A percentile compares a stretch with the other conserved stretches of the same genome.
These are phyloP conservation scores for Alectoris magna DNA, from an alignment of 2,797 vertebrate genomes.

Conservation along the genomic window DNA sequence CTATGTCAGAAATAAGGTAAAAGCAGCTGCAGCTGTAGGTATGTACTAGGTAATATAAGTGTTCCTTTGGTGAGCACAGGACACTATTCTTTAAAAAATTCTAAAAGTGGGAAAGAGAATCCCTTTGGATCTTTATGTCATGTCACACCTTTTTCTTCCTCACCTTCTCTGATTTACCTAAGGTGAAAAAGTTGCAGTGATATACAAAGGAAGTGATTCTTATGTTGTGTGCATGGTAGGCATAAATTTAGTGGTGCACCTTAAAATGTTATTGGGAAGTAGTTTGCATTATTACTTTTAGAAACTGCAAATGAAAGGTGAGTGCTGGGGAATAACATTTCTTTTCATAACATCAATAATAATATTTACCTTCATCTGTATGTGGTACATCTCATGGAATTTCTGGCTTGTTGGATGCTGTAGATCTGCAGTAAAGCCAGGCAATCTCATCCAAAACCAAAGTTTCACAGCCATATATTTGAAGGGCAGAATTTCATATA, in stretches of 20 bases:
- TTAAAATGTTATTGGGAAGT: neutral
- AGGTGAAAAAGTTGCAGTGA: neutral
- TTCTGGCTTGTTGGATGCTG: neutral
- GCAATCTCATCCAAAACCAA: neutral
- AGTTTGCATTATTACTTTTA: neutral
- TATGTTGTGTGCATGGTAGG: neutral
- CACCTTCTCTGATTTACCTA: neutral
- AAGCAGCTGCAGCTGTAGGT: conserved; percentile 89
- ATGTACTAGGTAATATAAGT: neutral
- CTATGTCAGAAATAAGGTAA: conserved; percentile 93
- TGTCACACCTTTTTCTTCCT: neutral
- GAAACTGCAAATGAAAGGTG: neutral
- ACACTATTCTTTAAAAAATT: neutral
- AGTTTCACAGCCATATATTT: neutral
- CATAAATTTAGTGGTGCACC: fast-evolving
- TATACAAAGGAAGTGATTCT: neutral
- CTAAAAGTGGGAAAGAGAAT: fast-evolving
- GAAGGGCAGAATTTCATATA: neutral
- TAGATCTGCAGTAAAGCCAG: neutral
- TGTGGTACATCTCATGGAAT: neutral
- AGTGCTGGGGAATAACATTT: neutral
- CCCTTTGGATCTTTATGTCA: neutral
- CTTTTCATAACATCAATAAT: neutral
- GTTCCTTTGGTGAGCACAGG: neutral
- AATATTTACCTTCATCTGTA: neutral